phyloP scores from a whole-genome alignment of 2,797 vertebrate species.

The Graptemys geographica region DNA sequence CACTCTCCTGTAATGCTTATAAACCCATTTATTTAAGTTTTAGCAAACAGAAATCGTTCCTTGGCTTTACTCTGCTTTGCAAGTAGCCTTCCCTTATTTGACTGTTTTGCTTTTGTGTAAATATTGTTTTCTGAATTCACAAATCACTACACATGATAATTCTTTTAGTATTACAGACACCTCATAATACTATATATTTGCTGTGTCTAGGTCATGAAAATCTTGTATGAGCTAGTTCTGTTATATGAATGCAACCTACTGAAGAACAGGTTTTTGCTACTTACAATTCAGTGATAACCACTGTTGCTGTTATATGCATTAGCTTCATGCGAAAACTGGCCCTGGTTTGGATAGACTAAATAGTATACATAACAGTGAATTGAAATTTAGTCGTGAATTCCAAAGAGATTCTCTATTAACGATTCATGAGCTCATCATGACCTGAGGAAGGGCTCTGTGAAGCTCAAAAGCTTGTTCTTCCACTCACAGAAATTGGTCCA shows the following conservation, averaged over 20 bases:
- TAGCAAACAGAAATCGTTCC: background rate
- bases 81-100: background rate
- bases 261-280: background rate
- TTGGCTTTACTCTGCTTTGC: background rate
- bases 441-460: background rate
- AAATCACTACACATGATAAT: background rate
- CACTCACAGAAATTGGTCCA: background rate
- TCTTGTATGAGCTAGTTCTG: background rate
- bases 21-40: background rate
- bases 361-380: background rate
- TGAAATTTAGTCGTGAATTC: conserved; percentile 8
- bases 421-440: background rate
- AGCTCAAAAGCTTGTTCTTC: background rate
- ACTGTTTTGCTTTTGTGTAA: background rate
- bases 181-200: too few species aligned
- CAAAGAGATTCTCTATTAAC: conserved; percentile 15
- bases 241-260: background rate
- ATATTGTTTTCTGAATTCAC: background rate
- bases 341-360: background rate
- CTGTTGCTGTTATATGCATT: background rate
- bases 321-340: background rate
- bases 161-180: background rate
- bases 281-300: background rate
- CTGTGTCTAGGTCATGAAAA: background rate
- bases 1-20: background rate